These are phyloP conservation scores for Sinotaia quadrata DNA, from an alignment of 2,888 invertebrate genomes.

Conservation along the genomic window DNA sequence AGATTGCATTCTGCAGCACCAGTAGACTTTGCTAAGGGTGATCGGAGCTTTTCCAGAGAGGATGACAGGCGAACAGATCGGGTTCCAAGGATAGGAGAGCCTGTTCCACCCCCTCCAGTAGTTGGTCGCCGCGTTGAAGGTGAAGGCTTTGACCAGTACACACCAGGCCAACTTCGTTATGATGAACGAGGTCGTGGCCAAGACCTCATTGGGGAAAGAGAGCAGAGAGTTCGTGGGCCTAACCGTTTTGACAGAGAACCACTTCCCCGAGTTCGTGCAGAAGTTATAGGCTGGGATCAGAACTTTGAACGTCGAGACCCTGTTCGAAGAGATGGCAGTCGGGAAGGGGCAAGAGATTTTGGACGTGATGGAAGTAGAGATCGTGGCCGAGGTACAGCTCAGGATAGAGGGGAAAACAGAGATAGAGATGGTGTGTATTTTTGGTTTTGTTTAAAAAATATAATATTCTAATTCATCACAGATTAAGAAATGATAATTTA, in stretches of 20 bases:
- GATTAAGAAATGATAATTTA: too few species aligned
- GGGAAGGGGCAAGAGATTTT: constrained; percentile 3
- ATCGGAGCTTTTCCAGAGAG: background rate
- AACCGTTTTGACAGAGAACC: constrained; percentile 15
- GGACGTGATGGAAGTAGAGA: constrained; percentile 3
- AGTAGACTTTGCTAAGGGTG: background rate
- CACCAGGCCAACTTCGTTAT: constrained; percentile 5
- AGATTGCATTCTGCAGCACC: too few species aligned
- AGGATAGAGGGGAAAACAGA: constrained; percentile 19
- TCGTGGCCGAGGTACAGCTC: background rate
- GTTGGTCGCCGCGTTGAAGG: constrained; percentile 8
- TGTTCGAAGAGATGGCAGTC: background rate
- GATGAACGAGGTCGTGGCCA: background rate
- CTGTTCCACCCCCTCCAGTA: too few species aligned
- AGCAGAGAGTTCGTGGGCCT: constrained; percentile 8
- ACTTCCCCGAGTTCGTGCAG: background rate
- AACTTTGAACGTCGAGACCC: constrained; percentile 11
- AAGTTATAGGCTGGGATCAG: constrained; percentile 8
- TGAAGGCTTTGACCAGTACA: constrained; percentile 17
- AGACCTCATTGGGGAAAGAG: constrained; percentile 3
- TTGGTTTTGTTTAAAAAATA: too few species aligned
- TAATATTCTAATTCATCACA: too few species aligned
- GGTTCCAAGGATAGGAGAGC: background rate
- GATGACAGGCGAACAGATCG: background rate
- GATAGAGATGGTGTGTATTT: constrained; percentile 17